Evolutionary conservation across 2,113 vertebrate species (phyloP).

Genomic region (Leuciscus idus): DNA sequence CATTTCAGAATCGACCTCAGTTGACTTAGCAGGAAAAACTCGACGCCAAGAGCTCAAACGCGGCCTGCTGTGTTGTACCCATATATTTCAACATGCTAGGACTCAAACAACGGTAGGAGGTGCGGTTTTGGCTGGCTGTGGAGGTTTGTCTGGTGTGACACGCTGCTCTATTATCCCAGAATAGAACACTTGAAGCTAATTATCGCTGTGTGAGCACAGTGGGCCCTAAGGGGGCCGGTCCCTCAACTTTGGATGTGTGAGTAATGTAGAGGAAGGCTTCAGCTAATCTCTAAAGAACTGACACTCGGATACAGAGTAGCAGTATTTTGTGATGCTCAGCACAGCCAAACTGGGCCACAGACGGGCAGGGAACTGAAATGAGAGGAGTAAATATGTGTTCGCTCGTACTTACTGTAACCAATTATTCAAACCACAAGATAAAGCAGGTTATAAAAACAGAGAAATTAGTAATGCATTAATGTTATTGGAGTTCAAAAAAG

Average conservation of each 20-base stretch:
- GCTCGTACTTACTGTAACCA: neutral
- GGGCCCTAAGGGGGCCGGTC: constrained; percentile 38
- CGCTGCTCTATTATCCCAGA: constrained; percentile 45
- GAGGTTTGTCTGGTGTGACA: constrained; percentile 34
- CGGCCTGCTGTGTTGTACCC: constrained; percentile 21
- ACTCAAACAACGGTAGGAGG: neutral
- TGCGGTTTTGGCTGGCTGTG: constrained; percentile 24
- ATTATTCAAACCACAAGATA: neutral
- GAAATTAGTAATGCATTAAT: neutral
- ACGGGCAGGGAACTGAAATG: neutral
- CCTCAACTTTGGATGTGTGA: constrained; percentile 46
- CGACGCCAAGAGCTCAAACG: neutral
- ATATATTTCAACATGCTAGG: constrained; percentile 14
- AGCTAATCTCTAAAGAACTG: constrained; percentile 15
- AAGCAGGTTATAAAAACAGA: constrained; percentile 5
- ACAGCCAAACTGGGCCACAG: constrained; percentile 1
- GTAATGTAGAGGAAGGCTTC: constrained; percentile 40
- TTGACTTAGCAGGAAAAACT: constrained; percentile 29
- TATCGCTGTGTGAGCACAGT: constrained; percentile 57
- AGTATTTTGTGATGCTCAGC: constrained; percentile 2
- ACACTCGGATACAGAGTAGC: neutral
- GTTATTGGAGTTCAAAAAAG: neutral
- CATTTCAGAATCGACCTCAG: constrained; percentile 30
- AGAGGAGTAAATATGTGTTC: constrained; percentile 25
- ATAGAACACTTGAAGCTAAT: constrained; percentile 58